Base-by-base conservation (phyloP, 2,888 invertebrate genomes). In the Tanypteryx hageni region DNA sequence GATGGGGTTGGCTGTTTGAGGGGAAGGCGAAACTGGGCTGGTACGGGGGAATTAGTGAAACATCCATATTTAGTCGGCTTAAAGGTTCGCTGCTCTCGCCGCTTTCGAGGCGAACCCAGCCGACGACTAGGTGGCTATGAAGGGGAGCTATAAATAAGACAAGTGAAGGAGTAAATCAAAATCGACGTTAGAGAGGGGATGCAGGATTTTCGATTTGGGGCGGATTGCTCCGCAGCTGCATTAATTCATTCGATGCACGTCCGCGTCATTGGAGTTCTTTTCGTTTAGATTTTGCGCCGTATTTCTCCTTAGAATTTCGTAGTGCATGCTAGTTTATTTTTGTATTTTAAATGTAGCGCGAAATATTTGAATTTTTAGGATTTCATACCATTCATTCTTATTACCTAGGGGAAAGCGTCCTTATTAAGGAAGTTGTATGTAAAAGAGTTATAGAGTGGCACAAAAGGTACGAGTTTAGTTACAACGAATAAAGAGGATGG, bases 11-110 rank as follows among this genome's bases (percentile, higher is more conserved):
- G n/a, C n/a, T n/a, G 44, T 27, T 76, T 27, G 44, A 44, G 44
- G 76, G 27, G 27, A 18, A 27, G 76, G 76, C 11, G 76, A 14
- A 27, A 22, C 22, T 22, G 9, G 68, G 22, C 18, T 76, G 76
- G 27, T 27, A 22, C 76, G 22, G 22, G 13, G 27, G 76, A 76
- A 76, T 76, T 76, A 76, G 76, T 76, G 76, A 76, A 76, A 76
- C 76, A 76, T 76, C 22, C 76, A 76, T 76, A 76, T 76, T 76
- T 76, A 76, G 76, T 76, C 76, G 76, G 76, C 76, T 76, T 76
- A 76, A 27, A 76, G 22, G 76, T 76, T 76, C 76, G 76, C 76
- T 76, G 76, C 76, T 76, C 76, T 76, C 27, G 22, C 76, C 76
- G 76, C 76, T 76, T 76, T 76, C 27, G 13, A 76, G 76, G 76